Conservation (phyloP, 2,113 vertebrate species). For the Oncorhynchus kisutch region DNA sequence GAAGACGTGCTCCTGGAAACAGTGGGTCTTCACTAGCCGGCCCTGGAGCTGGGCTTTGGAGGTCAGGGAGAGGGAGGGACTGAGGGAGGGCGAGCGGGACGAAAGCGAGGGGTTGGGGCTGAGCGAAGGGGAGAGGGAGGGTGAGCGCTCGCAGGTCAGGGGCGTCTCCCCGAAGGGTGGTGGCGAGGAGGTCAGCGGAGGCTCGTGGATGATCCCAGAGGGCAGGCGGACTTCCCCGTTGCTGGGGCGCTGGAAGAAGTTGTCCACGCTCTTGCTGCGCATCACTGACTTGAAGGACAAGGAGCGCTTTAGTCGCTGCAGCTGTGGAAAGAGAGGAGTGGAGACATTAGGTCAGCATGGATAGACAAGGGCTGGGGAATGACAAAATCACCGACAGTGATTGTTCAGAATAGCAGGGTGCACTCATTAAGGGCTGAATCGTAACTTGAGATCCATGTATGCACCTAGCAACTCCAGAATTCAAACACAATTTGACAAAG, state of each 20-base stretch:
- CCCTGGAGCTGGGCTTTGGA: constrained; percentile 50
- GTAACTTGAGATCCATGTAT: too few relatives aligned
- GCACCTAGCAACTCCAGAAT: too few relatives aligned
- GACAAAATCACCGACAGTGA: background rate
- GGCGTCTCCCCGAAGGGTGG: constrained; percentile 58
- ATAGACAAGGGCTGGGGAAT: background rate
- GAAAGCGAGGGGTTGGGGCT: constrained; percentile 67
- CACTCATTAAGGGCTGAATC: too few relatives aligned
- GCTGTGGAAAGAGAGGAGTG: constrained; percentile 54
- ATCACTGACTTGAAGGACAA: constrained; percentile 88
- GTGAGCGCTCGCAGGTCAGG: constrained; percentile 64
- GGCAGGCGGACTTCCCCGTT: constrained; percentile 73
- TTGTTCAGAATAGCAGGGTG: too few relatives aligned
- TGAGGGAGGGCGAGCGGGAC: constrained; percentile 61
- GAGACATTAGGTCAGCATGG: background rate
- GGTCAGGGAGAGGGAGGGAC: constrained; percentile 51
- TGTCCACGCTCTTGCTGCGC: constrained; percentile 89
- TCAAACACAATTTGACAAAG: too few relatives aligned
- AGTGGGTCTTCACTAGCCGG: constrained; percentile 78
- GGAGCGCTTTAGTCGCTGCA: constrained; percentile 85
- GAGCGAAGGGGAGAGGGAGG: constrained; percentile 58
- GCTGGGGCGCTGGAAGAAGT: constrained; percentile 81
- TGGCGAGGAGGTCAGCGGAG: constrained; percentile 61
- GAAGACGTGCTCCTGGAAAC: constrained; percentile 88
- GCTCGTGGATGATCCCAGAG: constrained; percentile 73